A percentile compares a stretch with the other conserved stretches of the same genome.
Conservation (phyloP, 2,113 vertebrate species). For the Haemorhous mexicanus region DNA sequence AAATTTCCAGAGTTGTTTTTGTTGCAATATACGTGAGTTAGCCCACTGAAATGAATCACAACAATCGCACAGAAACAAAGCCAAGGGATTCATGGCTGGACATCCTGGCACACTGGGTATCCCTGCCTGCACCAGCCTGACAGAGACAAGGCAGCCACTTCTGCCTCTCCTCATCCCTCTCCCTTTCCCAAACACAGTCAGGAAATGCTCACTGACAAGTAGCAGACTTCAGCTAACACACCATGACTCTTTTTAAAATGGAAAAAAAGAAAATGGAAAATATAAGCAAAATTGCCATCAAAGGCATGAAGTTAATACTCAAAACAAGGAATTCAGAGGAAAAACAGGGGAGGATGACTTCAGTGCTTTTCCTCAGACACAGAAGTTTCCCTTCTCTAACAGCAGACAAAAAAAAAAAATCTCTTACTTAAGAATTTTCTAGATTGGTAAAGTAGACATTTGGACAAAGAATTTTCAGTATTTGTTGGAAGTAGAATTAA, state of each 20-base stretch:
- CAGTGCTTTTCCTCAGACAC: background rate
- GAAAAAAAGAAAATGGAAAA: background rate
- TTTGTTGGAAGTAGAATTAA: background rate
- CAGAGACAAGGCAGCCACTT: background rate
- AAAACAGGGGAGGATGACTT: rapidly evolving
- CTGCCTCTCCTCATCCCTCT: background rate
- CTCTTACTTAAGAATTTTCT: background rate
- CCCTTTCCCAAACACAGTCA: background rate
- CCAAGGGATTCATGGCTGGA: background rate
- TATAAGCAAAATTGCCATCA: background rate
- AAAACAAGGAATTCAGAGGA: background rate
- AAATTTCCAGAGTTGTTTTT: background rate
- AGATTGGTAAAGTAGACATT: background rate
- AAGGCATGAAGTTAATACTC: background rate
- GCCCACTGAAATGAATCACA: background rate
- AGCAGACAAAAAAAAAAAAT: background rate
- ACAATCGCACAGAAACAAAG: background rate
- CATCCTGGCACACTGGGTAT: background rate
- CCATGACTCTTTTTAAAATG: background rate
- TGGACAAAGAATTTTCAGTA: background rate
- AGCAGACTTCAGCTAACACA: background rate
- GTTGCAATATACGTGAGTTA: background rate
- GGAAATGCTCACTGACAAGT: background rate
- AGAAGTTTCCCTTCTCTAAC: background rate
- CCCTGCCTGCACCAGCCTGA: background rate